Conservation (phyloP, 2,797 vertebrate genomes). For the Serranus cabrilla region DNA sequence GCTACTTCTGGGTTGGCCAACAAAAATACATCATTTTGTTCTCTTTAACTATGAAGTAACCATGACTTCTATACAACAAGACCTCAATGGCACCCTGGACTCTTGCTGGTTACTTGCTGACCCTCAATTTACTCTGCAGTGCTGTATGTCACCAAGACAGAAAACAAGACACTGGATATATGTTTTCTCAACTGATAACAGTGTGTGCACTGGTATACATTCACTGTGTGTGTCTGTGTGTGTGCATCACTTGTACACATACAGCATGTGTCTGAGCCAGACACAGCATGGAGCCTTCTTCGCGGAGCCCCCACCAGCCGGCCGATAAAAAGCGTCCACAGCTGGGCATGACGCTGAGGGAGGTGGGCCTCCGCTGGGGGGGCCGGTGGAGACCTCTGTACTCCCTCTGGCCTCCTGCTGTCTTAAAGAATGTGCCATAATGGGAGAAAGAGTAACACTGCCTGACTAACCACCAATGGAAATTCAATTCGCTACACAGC, state of each 20-base stretch:
- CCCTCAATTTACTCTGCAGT: constrained; percentile 37
- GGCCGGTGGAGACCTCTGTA: constrained; percentile 40
- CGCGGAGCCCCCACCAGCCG: constrained; percentile 25
- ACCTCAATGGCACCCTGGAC: constrained; percentile 37
- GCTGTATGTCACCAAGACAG: constrained; percentile 26
- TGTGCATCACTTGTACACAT: constrained; percentile 4
- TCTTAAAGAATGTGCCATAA: constrained; percentile 55
- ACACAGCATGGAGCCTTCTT: constrained; percentile 25
- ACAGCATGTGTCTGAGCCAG: constrained; percentile 13
- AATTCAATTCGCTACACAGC: constrained; percentile 63
- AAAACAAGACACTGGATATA: constrained; percentile 38
- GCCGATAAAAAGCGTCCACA: constrained; percentile 44
- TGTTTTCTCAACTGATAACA: constrained; percentile 25
- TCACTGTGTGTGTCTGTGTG: neutral
- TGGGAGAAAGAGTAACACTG: constrained; percentile 50
- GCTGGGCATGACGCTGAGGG: constrained; percentile 44
- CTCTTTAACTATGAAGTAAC: constrained; percentile 38
- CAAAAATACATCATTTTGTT: no score
- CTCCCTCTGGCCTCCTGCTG: constrained; percentile 54
- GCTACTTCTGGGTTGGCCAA: no score
- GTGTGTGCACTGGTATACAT: constrained; percentile 1
- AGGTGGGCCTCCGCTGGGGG: constrained; percentile 31
- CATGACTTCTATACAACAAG: constrained; percentile 67
- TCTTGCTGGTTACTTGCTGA: constrained; percentile 44
- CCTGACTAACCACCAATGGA: constrained; percentile 63